These are phyloP conservation scores for Synergus laeviventris DNA, from an alignment of 2,888 invertebrate genomes.

Conservation along the genomic window DNA sequence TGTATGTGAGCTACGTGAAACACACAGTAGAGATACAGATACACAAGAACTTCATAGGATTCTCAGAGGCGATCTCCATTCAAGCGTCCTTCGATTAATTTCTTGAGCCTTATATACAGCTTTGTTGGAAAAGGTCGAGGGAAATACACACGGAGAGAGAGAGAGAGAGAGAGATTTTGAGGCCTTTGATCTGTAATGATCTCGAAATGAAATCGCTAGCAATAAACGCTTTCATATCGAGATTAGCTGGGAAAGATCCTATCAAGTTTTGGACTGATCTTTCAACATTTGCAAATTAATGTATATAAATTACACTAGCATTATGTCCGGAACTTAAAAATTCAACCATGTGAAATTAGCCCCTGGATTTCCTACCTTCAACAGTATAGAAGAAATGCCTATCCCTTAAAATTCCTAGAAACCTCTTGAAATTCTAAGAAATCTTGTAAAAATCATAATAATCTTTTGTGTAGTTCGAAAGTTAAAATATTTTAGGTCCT, in stretches of 20 bases:
- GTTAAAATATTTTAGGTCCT: too few species aligned
- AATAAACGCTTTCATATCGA: slow-evolving; percentile 14
- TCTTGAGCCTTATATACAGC: slow-evolving; percentile 35
- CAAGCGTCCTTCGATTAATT: slow-evolving; percentile 50
- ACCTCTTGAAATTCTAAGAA: too few species aligned
- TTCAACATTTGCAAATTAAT: background rate
- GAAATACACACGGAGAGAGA: slow-evolving; percentile 43
- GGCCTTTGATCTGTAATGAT: slow-evolving; percentile 21
- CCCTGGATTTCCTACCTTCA: too few species aligned
- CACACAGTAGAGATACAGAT: background rate
- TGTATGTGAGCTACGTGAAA: background rate
- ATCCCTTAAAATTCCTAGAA: too few species aligned
- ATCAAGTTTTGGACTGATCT: slow-evolving; percentile 6
- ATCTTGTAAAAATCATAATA: too few species aligned
- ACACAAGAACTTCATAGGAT: background rate
- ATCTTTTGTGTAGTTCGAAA: too few species aligned
- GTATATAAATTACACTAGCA: too few species aligned
- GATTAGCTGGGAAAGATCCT: background rate
- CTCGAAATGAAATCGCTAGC: background rate
- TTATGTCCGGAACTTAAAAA: too few species aligned
- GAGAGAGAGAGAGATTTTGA: slow-evolving; percentile 34
- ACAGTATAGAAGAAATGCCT: too few species aligned
- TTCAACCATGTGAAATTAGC: too few species aligned
- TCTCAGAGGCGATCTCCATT: slow-evolving; percentile 47
- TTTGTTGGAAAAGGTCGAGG: slow-evolving; percentile 49